These are phyloP conservation scores for Sternarchorhynchus goeldii DNA, from an alignment of 2,797 vertebrate species.

Conservation along the genomic window DNA sequence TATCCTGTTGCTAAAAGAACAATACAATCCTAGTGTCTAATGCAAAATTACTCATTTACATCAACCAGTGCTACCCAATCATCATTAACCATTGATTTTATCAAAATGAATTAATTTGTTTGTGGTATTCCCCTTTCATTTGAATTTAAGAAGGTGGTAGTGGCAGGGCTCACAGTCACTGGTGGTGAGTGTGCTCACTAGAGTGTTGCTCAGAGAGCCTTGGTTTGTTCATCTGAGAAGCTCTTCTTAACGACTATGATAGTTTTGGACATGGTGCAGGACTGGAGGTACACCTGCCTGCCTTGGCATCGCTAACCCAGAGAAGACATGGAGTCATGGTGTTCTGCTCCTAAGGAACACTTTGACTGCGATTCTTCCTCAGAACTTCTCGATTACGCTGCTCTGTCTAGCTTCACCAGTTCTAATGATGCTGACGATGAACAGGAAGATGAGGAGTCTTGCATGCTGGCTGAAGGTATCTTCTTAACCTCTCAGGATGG, in stretches of 20 bases:
- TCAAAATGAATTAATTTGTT: background rate
- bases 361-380: slow-evolving; percentile 70
- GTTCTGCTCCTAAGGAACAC: slow-evolving; percentile 68
- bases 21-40: background rate
- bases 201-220: slow-evolving; percentile 4
- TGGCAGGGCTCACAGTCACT: slow-evolving; percentile 18
- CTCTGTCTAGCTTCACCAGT: slow-evolving; percentile 25
- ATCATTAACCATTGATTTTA: background rate
- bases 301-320: slow-evolving; percentile 29
- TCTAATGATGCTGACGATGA: slow-evolving; percentile 38
- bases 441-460: slow-evolving; percentile 59
- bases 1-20: background rate
- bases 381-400: slow-evolving; percentile 58
- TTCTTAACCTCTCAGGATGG: background rate
- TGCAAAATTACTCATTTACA: background rate
- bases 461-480: slow-evolving; percentile 79
- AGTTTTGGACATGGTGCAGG: slow-evolving; percentile 46
- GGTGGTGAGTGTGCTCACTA: slow-evolving; percentile 39
- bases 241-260: slow-evolving; percentile 21
- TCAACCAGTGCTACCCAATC: background rate
- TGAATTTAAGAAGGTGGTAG: slow-evolving; percentile 25
- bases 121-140: background rate
- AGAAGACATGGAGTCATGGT: slow-evolving; percentile 72
- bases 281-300: slow-evolving; percentile 34
- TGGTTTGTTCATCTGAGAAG: slow-evolving; percentile 25